phyloP scores from a whole-genome alignment of 1,140 invertebrate species.

The Trichonephila clavata region DNA sequence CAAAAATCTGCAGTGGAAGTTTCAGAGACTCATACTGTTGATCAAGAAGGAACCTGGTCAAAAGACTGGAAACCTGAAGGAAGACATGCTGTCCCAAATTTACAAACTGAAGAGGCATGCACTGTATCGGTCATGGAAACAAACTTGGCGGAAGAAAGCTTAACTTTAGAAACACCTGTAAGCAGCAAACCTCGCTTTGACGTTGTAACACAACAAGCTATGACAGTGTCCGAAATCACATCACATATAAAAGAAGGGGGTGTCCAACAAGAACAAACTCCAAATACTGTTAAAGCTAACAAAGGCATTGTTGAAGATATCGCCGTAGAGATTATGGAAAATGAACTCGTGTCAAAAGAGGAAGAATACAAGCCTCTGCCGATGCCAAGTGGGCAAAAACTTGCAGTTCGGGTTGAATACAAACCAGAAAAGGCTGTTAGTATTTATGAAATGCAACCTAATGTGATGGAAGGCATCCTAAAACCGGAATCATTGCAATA shows the following conservation, averaged over 20 bases:
- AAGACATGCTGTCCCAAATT: slow-evolving; percentile 14
- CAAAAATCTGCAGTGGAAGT: slow-evolving; percentile 50
- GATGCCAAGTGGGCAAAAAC: slow-evolving; percentile 81
- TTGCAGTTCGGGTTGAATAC: slow-evolving; percentile 80
- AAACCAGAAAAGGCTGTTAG: slow-evolving; percentile 67
- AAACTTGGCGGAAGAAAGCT: slow-evolving; percentile 59
- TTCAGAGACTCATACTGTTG: slow-evolving; percentile 27
- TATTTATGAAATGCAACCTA: slow-evolving; percentile 52
- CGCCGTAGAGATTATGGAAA: slow-evolving; percentile 51
- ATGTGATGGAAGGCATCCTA: slow-evolving; percentile 66
- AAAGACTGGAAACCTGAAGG: slow-evolving; percentile 74
- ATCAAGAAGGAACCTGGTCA: slow-evolving; percentile 74
- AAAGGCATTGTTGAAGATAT: slow-evolving; percentile 50
- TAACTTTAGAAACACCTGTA: slow-evolving; percentile 44
- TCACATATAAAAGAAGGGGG: slow-evolving; percentile 47
- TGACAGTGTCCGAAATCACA: slow-evolving; percentile 67
- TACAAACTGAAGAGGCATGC: slow-evolving; percentile 69
- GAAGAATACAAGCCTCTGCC: slow-evolving; percentile 59
- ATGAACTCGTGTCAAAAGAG: slow-evolving; percentile 65
- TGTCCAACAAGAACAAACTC: neutral
- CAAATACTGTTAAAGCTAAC: neutral
- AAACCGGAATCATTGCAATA: neutral
- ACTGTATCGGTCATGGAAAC: slow-evolving; percentile 66
- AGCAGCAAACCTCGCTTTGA: slow-evolving; percentile 35
- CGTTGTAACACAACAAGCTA: slow-evolving; percentile 43